Percentiles rank a stretch among this genome's conserved stretches.
These are phyloP conservation scores for Falco biarmicus DNA, from an alignment of 2,797 vertebrate species.

Conservation along the genomic window DNA sequence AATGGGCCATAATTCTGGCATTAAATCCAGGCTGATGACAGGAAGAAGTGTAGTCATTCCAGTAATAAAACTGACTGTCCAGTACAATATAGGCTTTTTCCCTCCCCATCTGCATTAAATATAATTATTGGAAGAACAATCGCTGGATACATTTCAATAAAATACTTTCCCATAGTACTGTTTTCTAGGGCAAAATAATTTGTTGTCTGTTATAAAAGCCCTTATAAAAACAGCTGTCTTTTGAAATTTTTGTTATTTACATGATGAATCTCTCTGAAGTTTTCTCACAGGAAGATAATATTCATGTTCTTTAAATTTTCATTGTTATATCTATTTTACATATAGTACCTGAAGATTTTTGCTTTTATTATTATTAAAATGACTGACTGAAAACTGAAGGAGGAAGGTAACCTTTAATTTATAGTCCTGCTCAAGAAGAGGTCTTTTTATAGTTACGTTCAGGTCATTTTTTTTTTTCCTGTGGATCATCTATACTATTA, in stretches of 20 bases:
- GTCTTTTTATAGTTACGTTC: slow-evolving; percentile 65
- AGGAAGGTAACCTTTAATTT: slow-evolving; percentile 65
- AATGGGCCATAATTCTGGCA: slow-evolving; percentile 40
- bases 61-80: slow-evolving; percentile 58
- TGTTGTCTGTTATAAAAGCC: slow-evolving; percentile 8
- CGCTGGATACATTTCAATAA: slow-evolving; percentile 29
- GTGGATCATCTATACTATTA: slow-evolving; percentile 54
- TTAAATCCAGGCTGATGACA: slow-evolving; percentile 29
- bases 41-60: slow-evolving; percentile 50
- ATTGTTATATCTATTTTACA: not conserved
- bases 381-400: slow-evolving; percentile 20
- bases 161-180: not conserved
- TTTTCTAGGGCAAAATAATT: slow-evolving; percentile 46
- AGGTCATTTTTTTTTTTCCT: slow-evolving; percentile 37
- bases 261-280: not conserved
- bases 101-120: slow-evolving; percentile 24
- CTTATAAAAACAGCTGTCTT: not conserved
- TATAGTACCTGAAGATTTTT: not conserved
- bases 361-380: slow-evolving; percentile 35
- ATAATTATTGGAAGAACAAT: slow-evolving; percentile 38
- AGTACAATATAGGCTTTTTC: slow-evolving; percentile 17
- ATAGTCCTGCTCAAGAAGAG: slow-evolving; percentile 15
- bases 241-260: not conserved
- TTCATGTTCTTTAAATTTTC: not conserved
- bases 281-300: not conserved